Evolutionary conservation across 2,797 vertebrate species (phyloP), one percentile per base, ranked within the genome.

Genomic region (Cyclopterus lumpus): DNA sequence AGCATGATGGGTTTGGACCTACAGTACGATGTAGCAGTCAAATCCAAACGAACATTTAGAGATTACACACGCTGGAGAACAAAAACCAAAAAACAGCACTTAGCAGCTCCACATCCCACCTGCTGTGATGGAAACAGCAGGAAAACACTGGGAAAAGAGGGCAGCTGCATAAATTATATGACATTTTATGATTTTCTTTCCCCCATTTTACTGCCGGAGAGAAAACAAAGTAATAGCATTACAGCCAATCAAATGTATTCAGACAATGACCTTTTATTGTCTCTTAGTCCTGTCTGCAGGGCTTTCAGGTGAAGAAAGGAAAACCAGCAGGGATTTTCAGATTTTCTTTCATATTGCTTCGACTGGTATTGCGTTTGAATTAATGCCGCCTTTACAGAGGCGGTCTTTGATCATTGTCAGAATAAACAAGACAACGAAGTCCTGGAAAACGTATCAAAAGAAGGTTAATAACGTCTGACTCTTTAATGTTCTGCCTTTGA

Each of bases 141-240:
- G 80, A 68, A 81, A 83, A 81, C 69, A 72, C 62, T 34, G 60
- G 61, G 68, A 80, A 82, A 84, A 68, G 58, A 58, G 67, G 72
- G 30, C 38, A 81, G 70, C 75, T 77, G 88, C 81, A 90, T 90
- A 84, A 75, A 90, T 92, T 88, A 91, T 82, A 63, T 75, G 74
- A 87, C 78, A 77, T 76, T 88, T 88, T 81, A 55, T 59, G 68
- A 82, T 88, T 89, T 82, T n/a, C n/a, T n/a, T n/a, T n/a, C n/a
- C 66, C 63, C 26, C n/a, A 40, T 80, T 78, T 72, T 46, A 59
- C 42, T 11, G 57, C 63, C 15, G 8, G 67, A 74, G 74, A 65
- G 70, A 75, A 77, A 54, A 65, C 51, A 14, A 61, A 67, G 58
- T 75, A 67, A 79, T 22, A 73, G 54, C 58, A 4, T 48, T 68